Base-by-base conservation (phyloP, 2,888 invertebrate genomes). In the Agrilus cyanescens region DNA sequence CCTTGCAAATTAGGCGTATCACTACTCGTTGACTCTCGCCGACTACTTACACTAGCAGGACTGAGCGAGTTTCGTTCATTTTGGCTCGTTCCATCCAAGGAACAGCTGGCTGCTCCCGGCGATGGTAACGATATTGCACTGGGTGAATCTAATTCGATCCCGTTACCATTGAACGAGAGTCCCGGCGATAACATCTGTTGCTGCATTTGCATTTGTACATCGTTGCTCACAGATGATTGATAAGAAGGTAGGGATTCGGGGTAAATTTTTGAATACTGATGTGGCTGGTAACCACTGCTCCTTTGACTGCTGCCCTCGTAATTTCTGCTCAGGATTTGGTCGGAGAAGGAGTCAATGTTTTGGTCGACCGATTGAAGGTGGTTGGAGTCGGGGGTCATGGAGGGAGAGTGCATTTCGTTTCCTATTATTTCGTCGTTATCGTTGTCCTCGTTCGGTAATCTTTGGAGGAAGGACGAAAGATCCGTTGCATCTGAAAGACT, bases 51-150 rank as follows among this genome's bases (percentile, higher is more conserved):
- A 65, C 78, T 77, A 50, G 78, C 76, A 45, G 82, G 78, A 56
- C 75, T 75, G 56, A 76, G 69, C n/a, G 75, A 71, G 43, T 74
- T 67, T 50, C 64, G 72, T 49, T 76, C 76, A 55, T 74, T 69
- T 66, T 76, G 75, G 49, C 66, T 70, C 49, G 67, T 72, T 16
- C 78, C 78, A 53, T 84, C 84, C 56, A 83, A 64, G 0, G 82
- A 82, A 57, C 75, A 74, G 58, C 78, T 81, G 49, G 79, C 78
- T 25, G 78, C 81, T 44, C 81, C 83, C 0, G 88, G 87, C 35
- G 86, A 86, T 1, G 88, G 88, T 48, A 88, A 68, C 35, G 86
- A 86, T 57, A 87, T 81, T 55, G 85, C 82, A 41, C 85, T 84
- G 50, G 82, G 82, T 31, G 84, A 78, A 56, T 84, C 84, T 47